These are phyloP conservation scores for Hemicrepidius hirtus DNA, from an alignment of 2,888 invertebrate species.

Conservation along the genomic window DNA sequence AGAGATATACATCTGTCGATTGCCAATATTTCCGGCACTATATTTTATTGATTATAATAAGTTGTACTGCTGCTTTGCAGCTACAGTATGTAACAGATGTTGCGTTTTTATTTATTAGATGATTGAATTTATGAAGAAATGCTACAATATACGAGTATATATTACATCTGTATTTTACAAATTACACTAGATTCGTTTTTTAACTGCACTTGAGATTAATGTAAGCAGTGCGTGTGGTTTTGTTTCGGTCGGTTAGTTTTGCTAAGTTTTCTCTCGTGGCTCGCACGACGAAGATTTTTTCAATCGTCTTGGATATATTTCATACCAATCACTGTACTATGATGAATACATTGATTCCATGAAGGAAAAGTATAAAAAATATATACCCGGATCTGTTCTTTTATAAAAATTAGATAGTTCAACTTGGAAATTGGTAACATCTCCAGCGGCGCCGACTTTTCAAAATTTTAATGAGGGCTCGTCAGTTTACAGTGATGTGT, in stretches of 20 bases:
- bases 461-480: too few relatives aligned
- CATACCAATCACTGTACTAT: too few relatives aligned
- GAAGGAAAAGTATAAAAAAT: too few relatives aligned
- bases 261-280: background rate
- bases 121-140: slow-evolving; percentile 4
- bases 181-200: slow-evolving; percentile 1
- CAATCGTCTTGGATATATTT: background rate
- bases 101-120: background rate
- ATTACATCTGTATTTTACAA: slow-evolving; percentile 5
- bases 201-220: background rate
- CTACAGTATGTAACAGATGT: slow-evolving; percentile 9
- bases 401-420: too few relatives aligned
- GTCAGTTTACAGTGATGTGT: too few relatives aligned
- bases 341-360: too few relatives aligned
- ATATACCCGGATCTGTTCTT: too few relatives aligned
- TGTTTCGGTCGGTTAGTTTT: slow-evolving; percentile 15
- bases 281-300: background rate
- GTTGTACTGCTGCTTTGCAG: slow-evolving; percentile 4
- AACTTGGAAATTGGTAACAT: too few relatives aligned
- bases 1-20: too few relatives aligned
- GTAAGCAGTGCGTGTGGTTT: slow-evolving; percentile 14
- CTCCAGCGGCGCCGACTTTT: too few relatives aligned
- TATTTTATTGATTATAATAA: slow-evolving; percentile 19
- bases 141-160: background rate
- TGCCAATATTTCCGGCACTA: too few relatives aligned